Conservation (phyloP, 2,113 vertebrate species). For the Aegotheles bennettii region DNA sequence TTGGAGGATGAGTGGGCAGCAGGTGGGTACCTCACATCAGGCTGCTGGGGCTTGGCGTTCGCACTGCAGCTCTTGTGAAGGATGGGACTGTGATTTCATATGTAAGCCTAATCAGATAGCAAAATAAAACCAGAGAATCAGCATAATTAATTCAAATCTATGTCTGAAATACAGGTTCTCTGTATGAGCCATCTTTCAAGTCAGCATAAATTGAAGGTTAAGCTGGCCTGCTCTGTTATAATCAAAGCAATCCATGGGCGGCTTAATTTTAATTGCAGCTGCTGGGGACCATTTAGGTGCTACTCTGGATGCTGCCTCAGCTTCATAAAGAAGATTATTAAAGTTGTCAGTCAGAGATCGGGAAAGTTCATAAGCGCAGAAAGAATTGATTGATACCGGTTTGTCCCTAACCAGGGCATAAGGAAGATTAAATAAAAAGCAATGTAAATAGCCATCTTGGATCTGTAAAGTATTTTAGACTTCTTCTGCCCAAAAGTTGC, state of each 20-base stretch:
- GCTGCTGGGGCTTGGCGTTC: neutral
- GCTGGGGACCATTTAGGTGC: conserved; percentile 54
- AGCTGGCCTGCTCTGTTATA: conserved; percentile 5
- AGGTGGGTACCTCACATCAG: neutral
- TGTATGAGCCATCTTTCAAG: conserved; percentile 15
- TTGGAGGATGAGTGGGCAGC: neutral
- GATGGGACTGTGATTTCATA: conserved; percentile 2
- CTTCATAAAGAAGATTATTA: conserved; percentile 48
- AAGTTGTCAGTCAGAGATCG: conserved; percentile 50
- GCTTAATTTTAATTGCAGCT: conserved; percentile 65
- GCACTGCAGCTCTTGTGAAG: neutral
- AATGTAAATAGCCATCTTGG: neutral
- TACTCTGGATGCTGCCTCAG: conserved; percentile 12
- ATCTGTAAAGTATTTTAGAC: neutral
- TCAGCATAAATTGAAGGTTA: conserved; percentile 41
- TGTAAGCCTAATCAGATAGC: conserved; percentile 49
- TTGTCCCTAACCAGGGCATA: conserved; percentile 18
- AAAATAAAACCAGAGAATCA: conserved; percentile 43
- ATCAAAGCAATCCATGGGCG: conserved; percentile 35
- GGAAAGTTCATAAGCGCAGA: neutral
- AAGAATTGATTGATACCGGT: conserved; percentile 6
- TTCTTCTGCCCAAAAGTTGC: conserved; percentile 1
- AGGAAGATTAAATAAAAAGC: neutral
- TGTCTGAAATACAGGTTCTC: neutral
- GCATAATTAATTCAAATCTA: conserved; percentile 55